Conservation (phyloP, 2,888 invertebrate species). For the Caenorhabditis virilis region DNA sequence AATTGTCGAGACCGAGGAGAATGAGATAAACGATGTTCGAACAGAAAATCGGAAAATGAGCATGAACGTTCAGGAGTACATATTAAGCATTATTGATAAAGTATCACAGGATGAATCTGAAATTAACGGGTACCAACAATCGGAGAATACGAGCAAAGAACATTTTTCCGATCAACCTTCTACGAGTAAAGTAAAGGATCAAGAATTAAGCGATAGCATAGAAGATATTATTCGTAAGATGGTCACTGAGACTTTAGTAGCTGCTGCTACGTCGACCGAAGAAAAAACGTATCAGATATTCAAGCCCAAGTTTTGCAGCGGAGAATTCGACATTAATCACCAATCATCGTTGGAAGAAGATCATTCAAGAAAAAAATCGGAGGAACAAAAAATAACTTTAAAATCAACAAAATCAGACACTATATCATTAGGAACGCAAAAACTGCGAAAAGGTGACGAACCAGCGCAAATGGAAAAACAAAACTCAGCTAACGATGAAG, state of each 20-base stretch:
- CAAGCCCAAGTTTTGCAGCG: too few species aligned
- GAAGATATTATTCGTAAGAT: constrained; percentile 1
- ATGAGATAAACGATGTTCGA: not conserved
- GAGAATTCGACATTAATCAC: constrained; percentile 22
- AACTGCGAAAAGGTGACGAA: too few species aligned
- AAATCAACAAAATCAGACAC: constrained; percentile 7
- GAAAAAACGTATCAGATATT: constrained; percentile 36
- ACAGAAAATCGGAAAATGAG: constrained; percentile 13
- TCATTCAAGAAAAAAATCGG: too few species aligned
- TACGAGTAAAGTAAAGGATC: constrained; percentile 9
- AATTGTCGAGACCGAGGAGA: constrained; percentile 18
- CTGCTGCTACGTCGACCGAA: constrained; percentile 7
- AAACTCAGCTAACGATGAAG: constrained; percentile 1
- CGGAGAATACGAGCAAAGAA: not conserved
- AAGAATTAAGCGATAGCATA: constrained; percentile 35
- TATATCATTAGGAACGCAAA: too few species aligned
- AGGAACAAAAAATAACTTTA: constrained; percentile 24
- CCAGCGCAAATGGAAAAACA: not conserved
- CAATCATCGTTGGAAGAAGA: not conserved
- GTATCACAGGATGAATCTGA: constrained; percentile 11
- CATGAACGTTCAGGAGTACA: constrained; percentile 25
- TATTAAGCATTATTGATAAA: constrained; percentile 22
- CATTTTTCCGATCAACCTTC: not conserved
- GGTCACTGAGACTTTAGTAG: not conserved
- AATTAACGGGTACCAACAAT: not conserved